phyloP scores from a whole-genome alignment of 2,797 vertebrate genomes.

The Squalus acanthias region DNA sequence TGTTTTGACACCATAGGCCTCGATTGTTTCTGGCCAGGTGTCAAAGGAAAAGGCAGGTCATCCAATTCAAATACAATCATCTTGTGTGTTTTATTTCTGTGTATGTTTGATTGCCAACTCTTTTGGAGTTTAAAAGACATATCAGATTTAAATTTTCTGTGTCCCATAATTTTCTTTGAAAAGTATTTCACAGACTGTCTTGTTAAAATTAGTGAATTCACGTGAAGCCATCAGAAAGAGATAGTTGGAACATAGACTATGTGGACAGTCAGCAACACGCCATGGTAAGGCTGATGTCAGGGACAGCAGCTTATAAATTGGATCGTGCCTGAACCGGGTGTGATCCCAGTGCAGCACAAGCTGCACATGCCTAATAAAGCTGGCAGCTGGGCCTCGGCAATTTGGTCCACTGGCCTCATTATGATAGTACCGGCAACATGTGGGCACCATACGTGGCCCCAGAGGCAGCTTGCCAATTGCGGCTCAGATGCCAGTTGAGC shows the following conservation, averaged over 20 bases:
- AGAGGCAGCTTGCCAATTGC: too few species aligned
- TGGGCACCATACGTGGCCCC: too few species aligned
- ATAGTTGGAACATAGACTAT: background rate
- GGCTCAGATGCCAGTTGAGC: too few species aligned
- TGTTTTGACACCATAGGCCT: background rate
- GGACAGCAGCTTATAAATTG: background rate
- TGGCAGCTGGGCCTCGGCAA: too few species aligned
- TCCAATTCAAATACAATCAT: background rate
- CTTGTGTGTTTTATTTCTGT: background rate
- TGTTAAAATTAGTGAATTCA: background rate
- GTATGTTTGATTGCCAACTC: background rate
- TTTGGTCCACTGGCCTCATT: too few species aligned
- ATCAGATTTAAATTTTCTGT: background rate
- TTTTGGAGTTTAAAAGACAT: background rate
- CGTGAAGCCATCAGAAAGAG: background rate
- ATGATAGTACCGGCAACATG: too few species aligned
- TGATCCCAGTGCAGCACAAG: too few species aligned
- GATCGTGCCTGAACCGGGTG: background rate
- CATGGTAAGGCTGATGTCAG: background rate
- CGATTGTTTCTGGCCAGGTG: background rate
- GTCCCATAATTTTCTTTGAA: background rate
- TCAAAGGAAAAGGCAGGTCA: background rate
- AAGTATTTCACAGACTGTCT: background rate
- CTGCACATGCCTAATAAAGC: too few species aligned
- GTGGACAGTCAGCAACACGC: background rate